Conservation (phyloP, 2,113 vertebrate species). For the Salvator merianae region DNA sequence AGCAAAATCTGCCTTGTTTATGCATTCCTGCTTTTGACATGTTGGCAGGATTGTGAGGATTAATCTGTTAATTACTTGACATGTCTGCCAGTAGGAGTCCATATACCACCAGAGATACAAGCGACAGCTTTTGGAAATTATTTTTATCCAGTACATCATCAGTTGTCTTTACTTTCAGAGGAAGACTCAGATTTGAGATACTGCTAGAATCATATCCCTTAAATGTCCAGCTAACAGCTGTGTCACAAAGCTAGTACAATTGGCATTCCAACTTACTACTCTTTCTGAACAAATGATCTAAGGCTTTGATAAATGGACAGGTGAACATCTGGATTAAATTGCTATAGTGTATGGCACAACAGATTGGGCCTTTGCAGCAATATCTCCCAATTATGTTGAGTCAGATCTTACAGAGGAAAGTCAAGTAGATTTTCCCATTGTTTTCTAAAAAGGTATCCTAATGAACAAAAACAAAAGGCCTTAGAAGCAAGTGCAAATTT, state of each 20-base stretch:
- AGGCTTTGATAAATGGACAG: too few species aligned
- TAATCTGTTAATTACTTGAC: conserved; percentile 12
- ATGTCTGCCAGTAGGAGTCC: not conserved
- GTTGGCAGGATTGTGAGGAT: not conserved
- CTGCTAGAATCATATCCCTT: not conserved
- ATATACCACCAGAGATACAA: not conserved
- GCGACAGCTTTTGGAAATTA: not conserved
- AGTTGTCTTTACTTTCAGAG: not conserved
- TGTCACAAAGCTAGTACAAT: not conserved
- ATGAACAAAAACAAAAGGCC: too few species aligned
- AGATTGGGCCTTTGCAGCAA: too few species aligned
- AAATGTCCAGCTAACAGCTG: not conserved
- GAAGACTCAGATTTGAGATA: too few species aligned
- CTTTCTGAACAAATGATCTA: not conserved
- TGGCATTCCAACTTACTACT: not conserved
- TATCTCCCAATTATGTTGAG: too few species aligned
- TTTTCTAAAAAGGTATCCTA: too few species aligned
- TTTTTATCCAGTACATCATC: not conserved
- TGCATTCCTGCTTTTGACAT: not conserved
- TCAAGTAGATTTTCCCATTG: too few species aligned
- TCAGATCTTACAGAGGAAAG: too few species aligned
- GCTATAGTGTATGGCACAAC: not conserved
- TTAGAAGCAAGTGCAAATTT: too few species aligned
- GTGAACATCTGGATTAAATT: not conserved
- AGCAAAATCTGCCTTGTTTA: not conserved